Evolutionary conservation across 92 coral and sea anemone genomes (phyloP).

Genomic region (Metridium senile): DNA sequence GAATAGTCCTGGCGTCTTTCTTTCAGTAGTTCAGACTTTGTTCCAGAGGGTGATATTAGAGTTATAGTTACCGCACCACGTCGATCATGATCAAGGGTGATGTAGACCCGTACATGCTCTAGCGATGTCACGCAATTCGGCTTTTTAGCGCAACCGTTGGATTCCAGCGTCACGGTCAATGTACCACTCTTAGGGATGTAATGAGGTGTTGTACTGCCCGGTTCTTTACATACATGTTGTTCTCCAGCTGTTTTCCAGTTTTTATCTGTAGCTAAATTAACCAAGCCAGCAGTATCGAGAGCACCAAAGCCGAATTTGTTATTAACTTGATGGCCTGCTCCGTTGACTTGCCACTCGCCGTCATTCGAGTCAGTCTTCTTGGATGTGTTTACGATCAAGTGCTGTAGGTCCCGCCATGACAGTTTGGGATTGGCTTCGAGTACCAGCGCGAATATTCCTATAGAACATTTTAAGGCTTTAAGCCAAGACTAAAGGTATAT

Average conservation of each 20-base stretch:
- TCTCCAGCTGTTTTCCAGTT: constrained; percentile 84
- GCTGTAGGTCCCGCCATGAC: constrained; percentile 97
- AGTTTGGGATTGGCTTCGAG: constrained; percentile 91
- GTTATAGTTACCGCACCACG: constrained; percentile 82
- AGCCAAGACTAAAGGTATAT: neutral
- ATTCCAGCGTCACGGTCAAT: constrained; percentile 53
- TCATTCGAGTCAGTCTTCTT: constrained; percentile 72
- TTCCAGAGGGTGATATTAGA: constrained; percentile 89
- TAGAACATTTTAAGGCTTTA: constrained; percentile 9
- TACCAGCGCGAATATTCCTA: constrained; percentile 97
- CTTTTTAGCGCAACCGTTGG: constrained; percentile 65
- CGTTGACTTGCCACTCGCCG: constrained; percentile 79
- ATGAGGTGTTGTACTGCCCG: constrained; percentile 41
- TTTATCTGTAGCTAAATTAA: constrained; percentile 60
- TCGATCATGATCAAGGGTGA: constrained; percentile 63
- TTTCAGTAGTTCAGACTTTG: constrained; percentile 84
- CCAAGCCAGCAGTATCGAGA: constrained; percentile 88
- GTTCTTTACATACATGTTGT: constrained; percentile 88
- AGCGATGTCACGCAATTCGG: constrained; percentile 70
- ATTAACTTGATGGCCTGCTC: constrained; percentile 88
- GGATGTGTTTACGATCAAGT: constrained; percentile 90
- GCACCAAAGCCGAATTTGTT: constrained; percentile 97
- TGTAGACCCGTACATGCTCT: constrained; percentile 88
- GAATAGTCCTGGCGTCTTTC: constrained; percentile 74
- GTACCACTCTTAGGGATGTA: constrained; percentile 60